Percentiles rank a stretch among this genome's conserved stretches.
Evolutionary conservation across 2,797 vertebrate genomes (phyloP).

Genomic region (Macropus fuliginosus): DNA sequence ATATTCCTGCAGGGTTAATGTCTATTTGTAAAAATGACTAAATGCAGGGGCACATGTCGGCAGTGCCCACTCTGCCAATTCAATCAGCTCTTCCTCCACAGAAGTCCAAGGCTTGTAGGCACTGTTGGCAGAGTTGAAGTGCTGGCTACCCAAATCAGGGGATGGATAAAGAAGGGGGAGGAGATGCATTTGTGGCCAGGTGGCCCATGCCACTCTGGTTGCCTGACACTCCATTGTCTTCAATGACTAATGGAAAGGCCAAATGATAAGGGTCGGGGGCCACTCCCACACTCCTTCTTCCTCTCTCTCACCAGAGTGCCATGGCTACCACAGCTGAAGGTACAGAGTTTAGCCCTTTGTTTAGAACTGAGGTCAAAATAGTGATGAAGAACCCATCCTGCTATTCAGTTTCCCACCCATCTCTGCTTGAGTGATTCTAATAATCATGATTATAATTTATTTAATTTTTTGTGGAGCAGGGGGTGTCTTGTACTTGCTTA

Average conservation of each 20-base stretch:
- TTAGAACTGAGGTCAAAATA: not conserved
- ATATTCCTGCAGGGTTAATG: not conserved
- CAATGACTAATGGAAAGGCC: not conserved
- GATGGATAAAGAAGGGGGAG: not conserved
- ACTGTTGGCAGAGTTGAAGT: not conserved
- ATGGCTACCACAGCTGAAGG: not conserved
- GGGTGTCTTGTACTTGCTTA: slow-evolving; percentile 1
- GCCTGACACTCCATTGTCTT: not conserved
- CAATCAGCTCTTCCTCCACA: not conserved
- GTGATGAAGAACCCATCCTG: not conserved
- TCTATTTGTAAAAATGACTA: not conserved
- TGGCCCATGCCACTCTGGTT: not conserved
- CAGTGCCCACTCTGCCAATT: not conserved
- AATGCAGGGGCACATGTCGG: not conserved
- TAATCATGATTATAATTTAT: not conserved
- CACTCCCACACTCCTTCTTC: not conserved
- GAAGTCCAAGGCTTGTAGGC: not conserved
- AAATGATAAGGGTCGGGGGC: not conserved
- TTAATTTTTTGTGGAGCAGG: not conserved
- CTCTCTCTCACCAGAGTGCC: not conserved
- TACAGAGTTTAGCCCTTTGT: not conserved
- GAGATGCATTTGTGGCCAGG: not conserved
- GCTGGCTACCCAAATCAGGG: not conserved
- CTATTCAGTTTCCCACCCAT: not conserved
- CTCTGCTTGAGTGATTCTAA: not conserved